Conservation (phyloP, 2,113 vertebrate species). For the Neotoma lepida region DNA sequence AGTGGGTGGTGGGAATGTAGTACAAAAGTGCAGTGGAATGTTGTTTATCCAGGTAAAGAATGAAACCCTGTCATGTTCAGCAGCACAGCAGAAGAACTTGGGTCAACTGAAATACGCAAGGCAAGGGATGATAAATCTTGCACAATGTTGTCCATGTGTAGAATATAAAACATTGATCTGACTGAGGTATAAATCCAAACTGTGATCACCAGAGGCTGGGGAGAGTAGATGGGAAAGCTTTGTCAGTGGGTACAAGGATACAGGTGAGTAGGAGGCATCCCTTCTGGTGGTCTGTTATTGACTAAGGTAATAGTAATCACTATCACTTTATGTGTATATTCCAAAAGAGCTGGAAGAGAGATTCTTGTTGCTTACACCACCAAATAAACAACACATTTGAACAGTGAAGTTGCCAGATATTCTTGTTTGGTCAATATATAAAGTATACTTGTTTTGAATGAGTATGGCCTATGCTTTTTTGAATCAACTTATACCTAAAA, state of each 20-base stretch:
- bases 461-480: neutral
- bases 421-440: neutral
- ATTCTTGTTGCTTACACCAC: neutral
- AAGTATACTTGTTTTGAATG: neutral
- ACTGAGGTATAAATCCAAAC: neutral
- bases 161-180: neutral
- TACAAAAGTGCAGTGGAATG: neutral
- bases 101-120: neutral
- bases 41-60: neutral
- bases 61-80: neutral
- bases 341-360: neutral
- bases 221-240: neutral
- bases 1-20: neutral
- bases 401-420: neutral
- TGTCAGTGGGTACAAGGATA: neutral
- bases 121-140: neutral
- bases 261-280: neutral
- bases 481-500: neutral
- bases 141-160: neutral
- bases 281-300: neutral
- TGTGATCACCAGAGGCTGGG: too few relatives aligned
- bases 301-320: neutral
- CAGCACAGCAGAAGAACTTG: neutral
- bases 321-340: neutral
- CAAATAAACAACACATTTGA: neutral